phyloP scores from a whole-genome alignment of 1,140 invertebrate species.

The Hypothenemus hampei region DNA sequence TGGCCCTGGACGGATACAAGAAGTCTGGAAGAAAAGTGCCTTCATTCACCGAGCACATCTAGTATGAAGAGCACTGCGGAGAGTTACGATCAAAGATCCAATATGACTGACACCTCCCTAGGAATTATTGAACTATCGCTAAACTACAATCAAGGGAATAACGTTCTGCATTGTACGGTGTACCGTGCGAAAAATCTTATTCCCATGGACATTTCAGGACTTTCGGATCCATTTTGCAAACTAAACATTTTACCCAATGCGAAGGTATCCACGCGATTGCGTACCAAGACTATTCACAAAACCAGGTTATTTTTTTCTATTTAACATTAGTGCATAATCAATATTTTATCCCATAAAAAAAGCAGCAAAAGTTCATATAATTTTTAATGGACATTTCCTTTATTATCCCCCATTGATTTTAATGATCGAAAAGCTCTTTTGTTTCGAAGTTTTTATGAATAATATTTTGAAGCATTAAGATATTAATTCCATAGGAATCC shows the following conservation, averaged over 20 bases:
- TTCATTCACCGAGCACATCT: constrained; percentile 40
- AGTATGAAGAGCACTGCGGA: constrained; percentile 35
- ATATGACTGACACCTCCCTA: constrained; percentile 46
- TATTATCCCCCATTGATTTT: too few relatives aligned
- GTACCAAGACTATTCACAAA: constrained; percentile 66
- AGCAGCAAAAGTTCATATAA: too few relatives aligned
- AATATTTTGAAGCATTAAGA: too few relatives aligned
- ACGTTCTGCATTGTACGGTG: constrained; percentile 74
- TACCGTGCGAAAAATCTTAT: constrained; percentile 68
- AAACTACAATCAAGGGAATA: constrained; percentile 68
- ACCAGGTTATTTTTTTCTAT: constrained; percentile 9
- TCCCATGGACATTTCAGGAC: constrained; percentile 82
- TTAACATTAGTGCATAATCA: too few relatives aligned
- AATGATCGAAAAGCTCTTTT: too few relatives aligned
- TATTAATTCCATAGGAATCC: constrained; percentile 72
- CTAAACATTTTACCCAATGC: constrained; percentile 76
- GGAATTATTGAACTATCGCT: constrained; percentile 72
- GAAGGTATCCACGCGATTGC: constrained; percentile 63
- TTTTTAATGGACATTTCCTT: too few relatives aligned
- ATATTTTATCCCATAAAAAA: too few relatives aligned
- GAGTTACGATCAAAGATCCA: not conserved
- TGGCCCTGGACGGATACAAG: constrained; percentile 39
- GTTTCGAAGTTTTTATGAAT: too few relatives aligned
- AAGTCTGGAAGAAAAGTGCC: constrained; percentile 36
- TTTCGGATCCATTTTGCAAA: constrained; percentile 90